Percentiles rank a stretch among this genome's conserved stretches.
Conservation (phyloP, 1,140 invertebrate species). For the Bombyx mandarina region DNA sequence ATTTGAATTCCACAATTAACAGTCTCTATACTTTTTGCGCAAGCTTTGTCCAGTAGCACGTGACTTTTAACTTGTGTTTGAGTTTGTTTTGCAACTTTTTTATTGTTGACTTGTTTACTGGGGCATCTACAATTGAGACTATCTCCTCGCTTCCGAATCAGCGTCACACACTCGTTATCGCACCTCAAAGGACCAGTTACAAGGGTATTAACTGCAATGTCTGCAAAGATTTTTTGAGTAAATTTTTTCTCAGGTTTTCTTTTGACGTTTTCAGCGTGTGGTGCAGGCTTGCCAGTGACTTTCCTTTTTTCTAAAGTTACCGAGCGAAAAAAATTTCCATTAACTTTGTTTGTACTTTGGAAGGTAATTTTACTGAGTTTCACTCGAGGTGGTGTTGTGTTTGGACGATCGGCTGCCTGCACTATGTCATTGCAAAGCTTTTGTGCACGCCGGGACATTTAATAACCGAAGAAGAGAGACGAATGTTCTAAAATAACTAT, state of each 20-base stretch:
- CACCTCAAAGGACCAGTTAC: constrained; percentile 29
- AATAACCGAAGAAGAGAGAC: too few species aligned
- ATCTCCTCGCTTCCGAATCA: constrained; percentile 27
- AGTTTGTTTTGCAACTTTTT: constrained; percentile 25
- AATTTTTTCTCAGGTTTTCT: constrained; percentile 22
- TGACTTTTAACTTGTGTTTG: constrained; percentile 28
- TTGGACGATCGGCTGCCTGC: constrained; percentile 25
- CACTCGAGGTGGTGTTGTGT: constrained; percentile 6
- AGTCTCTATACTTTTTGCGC: constrained; percentile 28
- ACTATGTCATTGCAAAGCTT: constrained; percentile 43
- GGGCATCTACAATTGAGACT: constrained; percentile 26
- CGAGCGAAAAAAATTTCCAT: constrained; percentile 18
- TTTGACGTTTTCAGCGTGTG: constrained; percentile 9
- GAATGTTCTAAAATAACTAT: too few species aligned
- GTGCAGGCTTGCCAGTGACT: constrained; percentile 24
- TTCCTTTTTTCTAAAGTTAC: constrained; percentile 30
- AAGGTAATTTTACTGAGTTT: constrained; percentile 4
- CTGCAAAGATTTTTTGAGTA: constrained; percentile 25
- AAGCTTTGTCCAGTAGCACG: constrained; percentile 32
- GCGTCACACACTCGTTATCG: constrained; percentile 36
- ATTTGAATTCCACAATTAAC: constrained; percentile 34
- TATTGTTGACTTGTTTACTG: constrained; percentile 14
- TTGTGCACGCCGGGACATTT: constrained; percentile 16
- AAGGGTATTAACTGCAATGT: constrained; percentile 32
- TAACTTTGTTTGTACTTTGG: constrained; percentile 9